Percentiles rank a stretch among this genome's conserved stretches.
Evolutionary conservation across 2,888 invertebrate genomes (phyloP).

Genomic region (Morpho achilles): DNA sequence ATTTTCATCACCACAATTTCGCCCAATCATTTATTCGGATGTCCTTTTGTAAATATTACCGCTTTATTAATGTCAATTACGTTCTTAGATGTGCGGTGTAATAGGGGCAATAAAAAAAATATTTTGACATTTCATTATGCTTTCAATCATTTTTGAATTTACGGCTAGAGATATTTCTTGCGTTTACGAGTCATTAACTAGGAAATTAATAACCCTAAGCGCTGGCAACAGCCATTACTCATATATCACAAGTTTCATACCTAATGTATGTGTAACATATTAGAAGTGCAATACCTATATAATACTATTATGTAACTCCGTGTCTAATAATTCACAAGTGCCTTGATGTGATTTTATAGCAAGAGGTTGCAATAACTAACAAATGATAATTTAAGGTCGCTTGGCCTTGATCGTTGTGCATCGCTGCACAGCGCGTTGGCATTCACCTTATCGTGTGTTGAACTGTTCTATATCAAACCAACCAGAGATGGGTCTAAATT

Average conservation of each 20-base stretch:
- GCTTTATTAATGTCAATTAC: conserved; percentile 29
- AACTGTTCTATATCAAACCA: conserved; percentile 58
- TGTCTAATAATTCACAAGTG: conserved; percentile 1
- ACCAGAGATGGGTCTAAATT: conserved; percentile 41
- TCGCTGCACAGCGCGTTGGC: conserved; percentile 51
- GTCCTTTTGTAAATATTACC: conserved; percentile 29
- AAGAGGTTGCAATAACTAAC: conserved; percentile 10
- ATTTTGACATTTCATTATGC: conserved; percentile 27
- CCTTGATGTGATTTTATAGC: neutral
- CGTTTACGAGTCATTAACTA: conserved; percentile 15
- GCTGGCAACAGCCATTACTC: conserved; percentile 14
- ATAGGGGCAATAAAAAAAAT: conserved; percentile 23
- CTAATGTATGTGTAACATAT: conserved; percentile 6
- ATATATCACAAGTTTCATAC: neutral
- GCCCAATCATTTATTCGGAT: conserved; percentile 25
- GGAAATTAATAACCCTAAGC: conserved; percentile 13
- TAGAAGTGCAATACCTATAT: neutral
- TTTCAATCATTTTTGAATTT: conserved; percentile 14
- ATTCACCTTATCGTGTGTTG: conserved; percentile 75
- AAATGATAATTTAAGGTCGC: conserved; percentile 26
- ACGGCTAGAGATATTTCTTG: conserved; percentile 21
- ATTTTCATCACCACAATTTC: conserved; percentile 23
- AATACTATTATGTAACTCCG: neutral
- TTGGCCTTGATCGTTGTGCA: conserved; percentile 64
- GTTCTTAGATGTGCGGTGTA: conserved; percentile 21